Evolutionary conservation across 2,888 invertebrate species (phyloP), one percentile per base, ranked within the genome.

Genomic region (Isotomurus palustris): DNA sequence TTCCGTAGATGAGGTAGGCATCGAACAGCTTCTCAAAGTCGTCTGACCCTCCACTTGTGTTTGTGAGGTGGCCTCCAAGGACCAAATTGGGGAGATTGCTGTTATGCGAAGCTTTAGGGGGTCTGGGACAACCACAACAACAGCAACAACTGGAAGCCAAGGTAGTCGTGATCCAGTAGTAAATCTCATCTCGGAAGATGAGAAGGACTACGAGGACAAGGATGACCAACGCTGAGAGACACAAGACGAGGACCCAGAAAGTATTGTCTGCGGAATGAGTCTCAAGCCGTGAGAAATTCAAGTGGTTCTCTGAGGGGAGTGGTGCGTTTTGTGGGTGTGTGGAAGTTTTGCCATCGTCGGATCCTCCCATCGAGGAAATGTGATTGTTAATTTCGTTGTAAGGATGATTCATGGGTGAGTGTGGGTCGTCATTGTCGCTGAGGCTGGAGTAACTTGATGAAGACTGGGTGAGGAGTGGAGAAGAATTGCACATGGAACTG

Each of bases 1-100:
- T 86, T 76, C 88, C 87, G 78, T 92, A 93, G 75, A 89, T 87
- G 68, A 93, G 84, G 77, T 92, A 93, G 32, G 90, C 91, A 76
- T 93, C 92, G 77, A 88, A 91, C 54, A 68, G 57, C 60, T 69
- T 70, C 28, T 66, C 68, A n/a, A 41, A 25, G 19, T 66, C 66
- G n/a, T 50, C 38, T 17, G 22, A n/a, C 32, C n/a, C 17, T 3
- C 6, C n/a, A 22, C 21, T 43, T n/a, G n/a, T n/a, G n/a, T n/a
- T n/a, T n/a, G n/a, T n/a, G n/a, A n/a, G n/a, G n/a, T n/a, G n/a
- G n/a, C n/a, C n/a, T n/a, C n/a, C n/a, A n/a, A n/a, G n/a, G n/a
- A n/a, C n/a, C n/a, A n/a, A n/a, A n/a, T n/a, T n/a, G n/a, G n/a
- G n/a, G n/a, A n/a, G n/a, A n/a, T n/a, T n/a, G 3, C 38, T 38